Percentiles rank a stretch among this genome's conserved stretches.
Evolutionary conservation across 2,888 invertebrate genomes (phyloP).

Genomic region (Phymatocera aterrima): DNA sequence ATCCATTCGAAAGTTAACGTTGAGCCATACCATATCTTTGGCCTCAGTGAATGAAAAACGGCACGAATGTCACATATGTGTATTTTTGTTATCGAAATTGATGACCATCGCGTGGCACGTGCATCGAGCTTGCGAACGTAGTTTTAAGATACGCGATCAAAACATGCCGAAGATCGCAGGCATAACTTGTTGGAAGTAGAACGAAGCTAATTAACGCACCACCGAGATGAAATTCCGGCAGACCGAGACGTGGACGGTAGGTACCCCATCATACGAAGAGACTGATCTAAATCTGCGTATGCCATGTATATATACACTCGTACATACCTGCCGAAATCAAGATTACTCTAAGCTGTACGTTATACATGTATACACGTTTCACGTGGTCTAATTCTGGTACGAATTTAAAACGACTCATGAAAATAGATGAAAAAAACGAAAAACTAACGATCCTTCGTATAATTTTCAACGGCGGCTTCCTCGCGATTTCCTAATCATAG

Average conservation of each 20-base stretch:
- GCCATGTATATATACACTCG: no score
- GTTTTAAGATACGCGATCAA: slow-evolving; percentile 1
- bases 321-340: no score
- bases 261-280: slow-evolving; percentile 16
- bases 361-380: background rate
- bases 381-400: no score
- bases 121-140: background rate
- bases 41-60: no score
- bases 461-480: background rate
- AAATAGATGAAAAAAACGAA: background rate
- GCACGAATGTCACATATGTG: no score
- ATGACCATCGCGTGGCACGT: no score
- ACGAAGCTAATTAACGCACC: slow-evolving; percentile 54
- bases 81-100: no score
- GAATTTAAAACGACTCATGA: background rate
- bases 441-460: background rate
- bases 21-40: no score
- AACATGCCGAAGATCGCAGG: slow-evolving; percentile 38
- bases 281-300: slow-evolving; percentile 13
- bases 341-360: background rate
- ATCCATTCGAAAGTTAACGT: no score
- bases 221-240: slow-evolving; percentile 22
- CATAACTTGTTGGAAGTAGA: slow-evolving; percentile 49
- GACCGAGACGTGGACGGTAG: slow-evolving; percentile 41
- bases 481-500: slow-evolving; percentile 10